Conservation (phyloP, 92 coral and sea anemone genomes). For the Diadumene lineata region DNA sequence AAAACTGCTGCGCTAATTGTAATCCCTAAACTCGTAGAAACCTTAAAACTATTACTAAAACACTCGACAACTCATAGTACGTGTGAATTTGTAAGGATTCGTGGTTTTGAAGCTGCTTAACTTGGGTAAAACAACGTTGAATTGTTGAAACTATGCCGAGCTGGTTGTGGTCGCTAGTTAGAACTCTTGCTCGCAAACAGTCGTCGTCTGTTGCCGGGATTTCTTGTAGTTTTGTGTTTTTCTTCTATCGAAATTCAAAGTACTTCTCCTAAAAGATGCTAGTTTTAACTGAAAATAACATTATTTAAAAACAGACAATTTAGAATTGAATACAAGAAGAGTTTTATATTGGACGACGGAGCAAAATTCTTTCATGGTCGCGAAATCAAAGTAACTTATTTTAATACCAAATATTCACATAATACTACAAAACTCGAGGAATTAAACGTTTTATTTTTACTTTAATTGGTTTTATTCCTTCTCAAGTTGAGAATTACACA, state of each 20-base stretch:
- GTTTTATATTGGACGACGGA: constrained; percentile 15
- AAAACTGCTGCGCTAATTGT: constrained; percentile 14
- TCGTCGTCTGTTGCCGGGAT: constrained; percentile 34
- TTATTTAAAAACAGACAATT: constrained; percentile 14
- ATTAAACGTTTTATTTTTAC: constrained; percentile 3
- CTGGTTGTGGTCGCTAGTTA: neutral
- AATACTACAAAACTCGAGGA: neutral
- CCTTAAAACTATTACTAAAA: constrained; percentile 5
- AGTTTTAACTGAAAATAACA: constrained; percentile 14
- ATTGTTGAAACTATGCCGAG: constrained; percentile 12
- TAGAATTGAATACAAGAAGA: neutral
- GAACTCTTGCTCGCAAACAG: constrained; percentile 5
- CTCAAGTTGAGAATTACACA: neutral
- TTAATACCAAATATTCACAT: neutral
- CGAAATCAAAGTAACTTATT: constrained; percentile 27
- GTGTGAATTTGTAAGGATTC: constrained; percentile 18
- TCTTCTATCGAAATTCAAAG: constrained; percentile 8
- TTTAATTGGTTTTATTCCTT: constrained; percentile 14
- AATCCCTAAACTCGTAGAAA: neutral
- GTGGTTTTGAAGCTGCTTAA: neutral
- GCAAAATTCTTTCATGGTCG: neutral
- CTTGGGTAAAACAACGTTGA: neutral
- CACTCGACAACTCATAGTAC: neutral
- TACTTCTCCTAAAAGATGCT: neutral
- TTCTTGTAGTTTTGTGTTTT: constrained; percentile 16